Conservation (phyloP, 2,797 vertebrate species). For the Phalanger gymnotis region DNA sequence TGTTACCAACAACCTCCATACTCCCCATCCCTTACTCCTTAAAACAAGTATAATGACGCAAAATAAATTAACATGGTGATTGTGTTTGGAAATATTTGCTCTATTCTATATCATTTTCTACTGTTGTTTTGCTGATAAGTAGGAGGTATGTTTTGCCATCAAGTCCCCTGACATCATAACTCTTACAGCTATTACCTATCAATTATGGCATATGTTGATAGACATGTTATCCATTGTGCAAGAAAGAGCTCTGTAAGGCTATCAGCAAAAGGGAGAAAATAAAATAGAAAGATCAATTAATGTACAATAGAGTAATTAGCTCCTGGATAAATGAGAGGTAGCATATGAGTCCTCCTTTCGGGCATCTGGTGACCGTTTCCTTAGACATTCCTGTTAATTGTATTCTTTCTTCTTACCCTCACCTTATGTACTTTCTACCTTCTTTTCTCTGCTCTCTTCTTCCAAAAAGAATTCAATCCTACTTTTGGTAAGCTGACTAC, state of each 20-base stretch:
- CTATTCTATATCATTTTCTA: not conserved
- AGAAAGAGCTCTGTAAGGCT: not conserved
- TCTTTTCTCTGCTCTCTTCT: not conserved
- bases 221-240: not conserved
- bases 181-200: not conserved
- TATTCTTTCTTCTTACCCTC: not conserved
- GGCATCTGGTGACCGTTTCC: not conserved
- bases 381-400: not conserved
- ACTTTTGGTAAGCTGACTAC: not conserved
- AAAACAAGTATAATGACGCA: not conserved
- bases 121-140: not conserved
- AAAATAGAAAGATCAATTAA: not conserved
- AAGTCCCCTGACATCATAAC: not conserved
- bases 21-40: not conserved
- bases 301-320: not conserved
- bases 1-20: not conserved
- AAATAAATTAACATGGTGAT: not conserved
- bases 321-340: not conserved
- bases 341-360: not conserved
- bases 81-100: not conserved
- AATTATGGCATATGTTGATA: not conserved
- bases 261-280: not conserved
- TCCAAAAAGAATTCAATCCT: not conserved
- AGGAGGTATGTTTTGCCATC: not conserved
- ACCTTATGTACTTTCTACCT: not conserved